Percentiles rank a stretch among this genome's conserved stretches.
phyloP scores from a whole-genome alignment of 2,888 invertebrate genomes.

The Nephrotoma appendiculata region DNA sequence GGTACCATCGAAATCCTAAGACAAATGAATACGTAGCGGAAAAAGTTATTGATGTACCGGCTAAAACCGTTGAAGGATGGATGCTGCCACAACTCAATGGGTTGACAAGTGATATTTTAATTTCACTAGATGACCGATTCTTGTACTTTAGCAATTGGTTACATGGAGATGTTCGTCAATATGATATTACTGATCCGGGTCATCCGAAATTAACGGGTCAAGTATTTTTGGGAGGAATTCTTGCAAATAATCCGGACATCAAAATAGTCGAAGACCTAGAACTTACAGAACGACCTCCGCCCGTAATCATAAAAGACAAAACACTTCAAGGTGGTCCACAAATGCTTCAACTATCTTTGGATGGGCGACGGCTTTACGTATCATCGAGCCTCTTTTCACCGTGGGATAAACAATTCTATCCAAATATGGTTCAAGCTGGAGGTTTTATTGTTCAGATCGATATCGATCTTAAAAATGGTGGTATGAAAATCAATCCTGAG shows the following conservation, averaged over 20 bases:
- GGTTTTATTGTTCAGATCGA: constrained; percentile 62
- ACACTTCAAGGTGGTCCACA: constrained; percentile 76
- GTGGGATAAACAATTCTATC: constrained; percentile 94
- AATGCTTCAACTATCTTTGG: constrained; percentile 92
- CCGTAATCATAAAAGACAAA: constrained; percentile 59
- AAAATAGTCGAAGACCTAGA: constrained; percentile 66
- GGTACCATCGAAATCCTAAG: constrained; percentile 36
- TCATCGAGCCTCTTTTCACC: constrained; percentile 79
- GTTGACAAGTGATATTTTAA: constrained; percentile 80
- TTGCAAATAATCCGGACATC: constrained; percentile 54
- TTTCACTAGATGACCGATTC: constrained; percentile 88
- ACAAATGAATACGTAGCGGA: constrained; percentile 56
- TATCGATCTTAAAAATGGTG: constrained; percentile 70
- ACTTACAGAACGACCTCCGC: constrained; percentile 46
- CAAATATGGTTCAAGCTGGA: constrained; percentile 57
- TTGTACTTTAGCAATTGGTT: constrained; percentile 86
- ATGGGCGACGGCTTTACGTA: constrained; percentile 85
- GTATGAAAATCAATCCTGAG: constrained; percentile 68
- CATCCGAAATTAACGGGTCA: constrained; percentile 68
- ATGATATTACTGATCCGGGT: constrained; percentile 71
- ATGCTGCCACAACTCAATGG: constrained; percentile 42
- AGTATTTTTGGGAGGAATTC: constrained; percentile 72
- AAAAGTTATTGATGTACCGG: constrained; percentile 71
- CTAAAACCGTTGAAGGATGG: constrained; percentile 70
- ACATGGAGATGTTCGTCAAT: constrained; percentile 90